A percentile compares a stretch with the other conserved stretches of the same genome.
Conservation (phyloP, 1,140 invertebrate genomes). For the Babylonia areolata region DNA sequence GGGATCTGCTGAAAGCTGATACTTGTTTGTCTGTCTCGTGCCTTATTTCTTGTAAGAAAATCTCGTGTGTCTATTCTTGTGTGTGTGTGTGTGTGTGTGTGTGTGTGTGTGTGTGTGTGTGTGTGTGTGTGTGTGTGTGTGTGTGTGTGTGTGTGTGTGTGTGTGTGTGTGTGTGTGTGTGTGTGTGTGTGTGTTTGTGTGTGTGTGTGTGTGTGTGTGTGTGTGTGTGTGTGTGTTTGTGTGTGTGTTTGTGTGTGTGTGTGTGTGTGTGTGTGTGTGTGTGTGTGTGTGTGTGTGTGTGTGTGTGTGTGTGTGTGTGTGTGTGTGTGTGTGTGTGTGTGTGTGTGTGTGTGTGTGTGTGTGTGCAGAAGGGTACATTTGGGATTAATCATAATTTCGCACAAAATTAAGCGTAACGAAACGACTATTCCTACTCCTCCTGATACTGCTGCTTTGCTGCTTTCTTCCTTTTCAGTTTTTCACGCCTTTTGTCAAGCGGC, state of each 20-base stretch:
- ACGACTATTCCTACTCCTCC: no score
- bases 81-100: background rate
- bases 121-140: background rate
- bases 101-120: background rate
- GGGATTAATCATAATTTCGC: no score
- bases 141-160: background rate
- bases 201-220: background rate
- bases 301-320: conserved; percentile 7
- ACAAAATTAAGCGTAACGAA: no score
- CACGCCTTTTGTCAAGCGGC: no score
- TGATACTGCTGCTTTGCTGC: no score
- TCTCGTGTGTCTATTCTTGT: background rate
- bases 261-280: background rate
- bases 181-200: conserved; percentile 6
- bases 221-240: background rate
- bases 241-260: background rate
- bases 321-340: background rate
- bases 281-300: background rate
- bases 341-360: background rate
- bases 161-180: background rate
- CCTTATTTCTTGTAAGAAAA: background rate
- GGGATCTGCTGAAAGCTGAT: no score
- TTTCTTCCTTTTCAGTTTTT: no score
- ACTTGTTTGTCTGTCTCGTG: background rate
- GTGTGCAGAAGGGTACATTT: no score